phyloP scores from a whole-genome alignment of 2,797 vertebrate genomes.

The Falco berigora region DNA sequence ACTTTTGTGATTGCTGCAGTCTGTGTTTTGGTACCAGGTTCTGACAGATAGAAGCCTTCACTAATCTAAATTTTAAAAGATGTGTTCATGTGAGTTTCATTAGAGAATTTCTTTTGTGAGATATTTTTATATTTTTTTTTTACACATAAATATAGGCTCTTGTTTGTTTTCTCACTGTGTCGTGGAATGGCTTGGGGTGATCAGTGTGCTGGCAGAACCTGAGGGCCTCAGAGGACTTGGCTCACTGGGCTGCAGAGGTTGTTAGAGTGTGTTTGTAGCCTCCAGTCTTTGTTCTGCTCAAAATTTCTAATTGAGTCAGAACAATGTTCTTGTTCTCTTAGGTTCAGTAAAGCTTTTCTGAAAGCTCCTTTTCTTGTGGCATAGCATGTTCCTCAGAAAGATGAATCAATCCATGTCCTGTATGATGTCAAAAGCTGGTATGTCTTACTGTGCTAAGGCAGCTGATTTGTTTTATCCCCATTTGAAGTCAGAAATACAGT shows the following conservation, averaged over 20 bases:
- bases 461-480: background rate
- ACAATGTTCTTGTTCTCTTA: background rate
- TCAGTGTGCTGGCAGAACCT: background rate
- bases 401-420: background rate
- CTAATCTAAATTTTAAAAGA: background rate
- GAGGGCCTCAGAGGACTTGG: background rate
- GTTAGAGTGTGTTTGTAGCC: background rate
- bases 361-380: background rate
- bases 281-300: background rate
- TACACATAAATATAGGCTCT: background rate
- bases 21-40: background rate
- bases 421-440: background rate
- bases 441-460: background rate
- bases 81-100: background rate
- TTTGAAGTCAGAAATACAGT: background rate
- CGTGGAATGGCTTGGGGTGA: background rate
- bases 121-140: too few species aligned
- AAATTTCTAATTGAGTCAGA: background rate
- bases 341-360: background rate
- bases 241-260: background rate
- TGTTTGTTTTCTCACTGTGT: background rate
- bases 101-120: background rate
- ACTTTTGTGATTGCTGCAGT: background rate
- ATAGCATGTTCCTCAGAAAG: background rate
- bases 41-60: background rate